These are phyloP conservation scores for Oxyura jamaicensis DNA, from an alignment of 2,113 vertebrate species.

Conservation along the genomic window DNA sequence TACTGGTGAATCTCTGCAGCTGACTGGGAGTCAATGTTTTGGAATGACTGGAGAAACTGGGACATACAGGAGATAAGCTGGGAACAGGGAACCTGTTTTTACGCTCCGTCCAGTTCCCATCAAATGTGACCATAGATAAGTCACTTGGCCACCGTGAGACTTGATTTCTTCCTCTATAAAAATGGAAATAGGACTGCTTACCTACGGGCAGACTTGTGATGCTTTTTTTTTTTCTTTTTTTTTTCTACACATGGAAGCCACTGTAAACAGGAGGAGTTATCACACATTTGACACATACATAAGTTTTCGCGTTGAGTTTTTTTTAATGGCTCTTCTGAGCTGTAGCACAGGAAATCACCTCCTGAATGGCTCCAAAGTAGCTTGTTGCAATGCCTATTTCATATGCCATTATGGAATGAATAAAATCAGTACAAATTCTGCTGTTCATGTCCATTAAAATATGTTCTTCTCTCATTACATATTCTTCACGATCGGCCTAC, in stretches of 20 bases:
- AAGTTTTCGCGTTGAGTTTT: fast-evolving
- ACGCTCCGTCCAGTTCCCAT: background rate
- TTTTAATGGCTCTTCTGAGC: background rate
- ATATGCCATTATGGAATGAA: background rate
- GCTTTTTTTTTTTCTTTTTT: background rate
- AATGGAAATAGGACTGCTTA: conserved; percentile 47
- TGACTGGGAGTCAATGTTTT: conserved; percentile 45
- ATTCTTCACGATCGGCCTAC: conserved; percentile 13
- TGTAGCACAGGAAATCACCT: background rate
- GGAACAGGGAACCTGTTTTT: conserved; percentile 19
- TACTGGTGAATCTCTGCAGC: conserved; percentile 53
- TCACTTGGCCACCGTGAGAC: fast-evolving
- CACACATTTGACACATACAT: background rate
- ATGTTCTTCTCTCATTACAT: background rate
- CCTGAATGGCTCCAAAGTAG: background rate
- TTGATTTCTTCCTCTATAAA: conserved; percentile 40
- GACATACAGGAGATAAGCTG: background rate
- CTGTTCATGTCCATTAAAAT: background rate
- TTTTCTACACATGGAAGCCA: background rate
- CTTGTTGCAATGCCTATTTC: background rate
- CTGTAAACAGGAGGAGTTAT: background rate
- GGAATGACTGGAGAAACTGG: conserved; percentile 47
- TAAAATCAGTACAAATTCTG: background rate
- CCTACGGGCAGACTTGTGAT: background rate
- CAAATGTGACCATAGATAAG: background rate